Evolutionary conservation across 2,113 vertebrate species (phyloP).

Genomic region (Nerophis ophidion): DNA sequence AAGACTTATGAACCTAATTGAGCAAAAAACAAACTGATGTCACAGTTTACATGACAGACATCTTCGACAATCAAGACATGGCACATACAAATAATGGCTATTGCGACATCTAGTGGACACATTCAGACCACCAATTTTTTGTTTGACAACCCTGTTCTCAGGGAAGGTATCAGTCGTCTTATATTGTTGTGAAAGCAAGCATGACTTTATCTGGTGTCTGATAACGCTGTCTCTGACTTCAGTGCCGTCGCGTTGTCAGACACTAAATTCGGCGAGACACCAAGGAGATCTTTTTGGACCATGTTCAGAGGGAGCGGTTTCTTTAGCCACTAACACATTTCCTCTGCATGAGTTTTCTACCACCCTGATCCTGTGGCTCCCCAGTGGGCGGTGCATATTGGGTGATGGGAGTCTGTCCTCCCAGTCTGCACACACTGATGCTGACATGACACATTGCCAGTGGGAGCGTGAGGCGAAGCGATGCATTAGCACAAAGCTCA

Average conservation of each 20-base stretch:
- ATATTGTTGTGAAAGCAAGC: conserved; percentile 2
- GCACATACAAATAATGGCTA: too few species aligned
- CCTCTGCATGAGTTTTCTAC: neutral
- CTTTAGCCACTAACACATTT: neutral
- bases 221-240: conserved; percentile 11
- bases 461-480: conserved; percentile 3
- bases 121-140: too few species aligned
- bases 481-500: too few species aligned
- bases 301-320: conserved; percentile 2
- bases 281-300: neutral
- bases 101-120: too few species aligned
- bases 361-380: too few species aligned
- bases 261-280: neutral
- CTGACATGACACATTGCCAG: conserved; percentile 14
- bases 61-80: too few species aligned
- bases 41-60: too few species aligned
- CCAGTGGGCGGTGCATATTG: conserved; percentile 6
- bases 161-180: neutral
- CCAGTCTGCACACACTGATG: conserved; percentile 24
- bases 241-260: neutral
- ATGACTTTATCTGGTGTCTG: conserved; percentile 4
- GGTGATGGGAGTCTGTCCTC: conserved; percentile 38
- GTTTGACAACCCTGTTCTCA: too few species aligned
- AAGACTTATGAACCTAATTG: too few species aligned
- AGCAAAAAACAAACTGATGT: too few species aligned